phyloP scores from a whole-genome alignment of 2,888 invertebrate genomes.

The Dynastes maya region DNA sequence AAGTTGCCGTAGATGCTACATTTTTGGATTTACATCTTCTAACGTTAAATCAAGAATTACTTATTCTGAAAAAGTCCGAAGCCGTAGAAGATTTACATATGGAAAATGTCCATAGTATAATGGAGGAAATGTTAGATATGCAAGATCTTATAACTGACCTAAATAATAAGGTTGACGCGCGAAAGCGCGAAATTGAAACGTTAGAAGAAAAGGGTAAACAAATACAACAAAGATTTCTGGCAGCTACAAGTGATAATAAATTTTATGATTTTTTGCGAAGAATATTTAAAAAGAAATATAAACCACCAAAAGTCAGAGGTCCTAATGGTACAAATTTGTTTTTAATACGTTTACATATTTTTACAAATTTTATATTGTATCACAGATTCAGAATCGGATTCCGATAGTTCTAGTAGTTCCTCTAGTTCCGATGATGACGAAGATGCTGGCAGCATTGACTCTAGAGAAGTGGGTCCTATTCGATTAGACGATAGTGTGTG shows the following conservation, averaged over 20 bases:
- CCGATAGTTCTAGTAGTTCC: slow-evolving; percentile 69
- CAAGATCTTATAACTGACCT: slow-evolving; percentile 72
- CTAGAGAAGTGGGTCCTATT: slow-evolving; percentile 78
- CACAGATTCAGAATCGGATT: slow-evolving; percentile 60
- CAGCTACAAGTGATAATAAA: slow-evolving; percentile 79
- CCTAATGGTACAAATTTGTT: slow-evolving; percentile 69
- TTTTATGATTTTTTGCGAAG: slow-evolving; percentile 84
- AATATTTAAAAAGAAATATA: slow-evolving; percentile 89
- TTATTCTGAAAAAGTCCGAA: slow-evolving; percentile 83
- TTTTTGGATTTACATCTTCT: slow-evolving; percentile 78
- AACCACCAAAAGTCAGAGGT: slow-evolving; percentile 76
- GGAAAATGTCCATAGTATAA: slow-evolving; percentile 66
- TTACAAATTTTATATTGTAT: background rate
- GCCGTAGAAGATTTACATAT: slow-evolving; percentile 78
- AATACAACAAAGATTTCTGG: slow-evolving; percentile 74
- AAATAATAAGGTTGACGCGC: slow-evolving; percentile 72
- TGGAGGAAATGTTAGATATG: slow-evolving; percentile 70
- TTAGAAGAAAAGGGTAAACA: slow-evolving; percentile 71
- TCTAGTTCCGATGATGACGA: slow-evolving; percentile 75
- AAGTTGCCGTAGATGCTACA: slow-evolving; percentile 74
- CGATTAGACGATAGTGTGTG: slow-evolving; percentile 81
- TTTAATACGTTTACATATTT: slow-evolving; percentile 5
- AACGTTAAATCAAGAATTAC: slow-evolving; percentile 82
- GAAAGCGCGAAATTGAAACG: slow-evolving; percentile 69
- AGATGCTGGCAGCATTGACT: slow-evolving; percentile 76